These are phyloP conservation scores for Epinotia brunnichana DNA, from an alignment of 2,888 invertebrate species.

Conservation along the genomic window DNA sequence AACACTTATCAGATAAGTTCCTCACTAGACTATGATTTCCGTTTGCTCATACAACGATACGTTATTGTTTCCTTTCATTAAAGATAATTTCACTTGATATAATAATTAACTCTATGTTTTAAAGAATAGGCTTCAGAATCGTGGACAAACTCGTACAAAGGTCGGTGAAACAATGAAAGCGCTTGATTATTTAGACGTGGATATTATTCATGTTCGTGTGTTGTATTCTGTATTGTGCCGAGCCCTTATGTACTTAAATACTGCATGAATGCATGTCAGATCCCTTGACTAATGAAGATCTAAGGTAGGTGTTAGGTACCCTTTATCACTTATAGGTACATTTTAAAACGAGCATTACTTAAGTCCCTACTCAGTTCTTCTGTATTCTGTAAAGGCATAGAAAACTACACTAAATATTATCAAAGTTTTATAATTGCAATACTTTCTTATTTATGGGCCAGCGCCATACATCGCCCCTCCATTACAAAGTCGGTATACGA, in stretches of 20 bases:
- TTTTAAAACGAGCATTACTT: background rate
- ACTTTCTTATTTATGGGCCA: constrained; percentile 37
- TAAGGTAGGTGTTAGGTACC: too few species aligned
- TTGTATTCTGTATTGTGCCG: constrained; percentile 20
- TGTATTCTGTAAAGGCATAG: constrained; percentile 8
- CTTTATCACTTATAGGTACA: background rate
- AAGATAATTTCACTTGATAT: constrained; percentile 28
- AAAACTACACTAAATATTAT: constrained; percentile 28
- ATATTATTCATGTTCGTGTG: constrained; percentile 38
- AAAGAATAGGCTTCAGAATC: constrained; percentile 17
- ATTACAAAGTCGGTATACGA: constrained; percentile 18
- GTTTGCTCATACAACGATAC: constrained; percentile 38
- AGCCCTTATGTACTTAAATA: constrained; percentile 31
- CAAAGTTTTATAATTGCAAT: constrained; percentile 32
- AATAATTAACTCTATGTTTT: constrained; percentile 18
- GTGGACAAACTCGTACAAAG: constrained; percentile 12
- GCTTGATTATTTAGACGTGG: constrained; percentile 39
- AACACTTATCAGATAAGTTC: constrained; percentile 13
- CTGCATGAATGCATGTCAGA: constrained; percentile 17
- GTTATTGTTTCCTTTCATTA: constrained; percentile 40
- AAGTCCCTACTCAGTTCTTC: background rate
- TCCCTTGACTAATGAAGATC: background rate
- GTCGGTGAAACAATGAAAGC: constrained; percentile 41
- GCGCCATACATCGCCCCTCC: constrained; percentile 13
- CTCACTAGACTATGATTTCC: constrained; percentile 31